Evolutionary conservation across 2,888 invertebrate species (phyloP), one percentile per base, ranked within the genome.

Genomic region (Notodonta ziczac): DNA sequence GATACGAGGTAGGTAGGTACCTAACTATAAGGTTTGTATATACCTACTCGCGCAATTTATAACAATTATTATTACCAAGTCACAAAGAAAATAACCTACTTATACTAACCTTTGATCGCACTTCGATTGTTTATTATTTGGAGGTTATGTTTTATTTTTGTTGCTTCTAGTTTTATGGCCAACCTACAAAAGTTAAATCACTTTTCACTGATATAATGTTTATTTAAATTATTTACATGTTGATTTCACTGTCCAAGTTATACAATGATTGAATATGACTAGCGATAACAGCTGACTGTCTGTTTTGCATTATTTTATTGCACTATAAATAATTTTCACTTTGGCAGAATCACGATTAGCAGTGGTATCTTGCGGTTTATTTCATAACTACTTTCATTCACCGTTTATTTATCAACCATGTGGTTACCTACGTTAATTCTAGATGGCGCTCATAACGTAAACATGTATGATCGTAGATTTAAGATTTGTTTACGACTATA

Each of bases 71-170:
- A 42, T 9, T 42, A 42, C 4, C 10, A 60, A 44, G 56, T 56
- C 61, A 69, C 57, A 73, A 66, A 58, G 52, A 61, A 64, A 62
- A 59, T 24, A 2, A 24, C 24, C 2, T 24, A 24, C 24, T 65
- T 61, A 65, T 62, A 69, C 62, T 69, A 72, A 78, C 72, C 72
- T 75, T 76, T 74, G 68, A 62, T 66, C 67, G 65, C 57, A 61
- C 53, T 59, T 50, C 50, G 73, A 69, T 73, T 78, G 66, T 74
- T 76, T 73, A 76, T 65, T 67, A 62, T 59, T 78, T 82, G 73
- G 72, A 81, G 82, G 82, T 82, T 82, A 82, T 73, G 70, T 76
- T 68, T 64, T 56, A 16, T 60, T 14, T 56, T 57, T 10, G 35
- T 24, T 58, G 60, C 57, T 60, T 55, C 40, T 56, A 62, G 51